Base-by-base conservation (phyloP, 1,140 invertebrate species). In the Drosophila yakuba region DNA sequence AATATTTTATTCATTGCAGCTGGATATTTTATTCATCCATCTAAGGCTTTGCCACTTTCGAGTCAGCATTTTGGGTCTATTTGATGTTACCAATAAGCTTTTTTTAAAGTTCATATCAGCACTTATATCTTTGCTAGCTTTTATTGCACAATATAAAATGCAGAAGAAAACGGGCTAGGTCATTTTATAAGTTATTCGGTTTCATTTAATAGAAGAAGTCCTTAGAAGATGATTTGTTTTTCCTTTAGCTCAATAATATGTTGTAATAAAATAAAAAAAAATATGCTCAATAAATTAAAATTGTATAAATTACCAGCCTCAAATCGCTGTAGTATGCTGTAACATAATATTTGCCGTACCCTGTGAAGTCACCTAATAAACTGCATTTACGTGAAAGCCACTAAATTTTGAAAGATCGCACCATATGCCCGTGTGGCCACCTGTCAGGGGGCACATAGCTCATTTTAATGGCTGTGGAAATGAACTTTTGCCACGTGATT, bases 401-500 rank as follows among this genome's bases (percentile, higher is more conserved):
- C 59, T 74, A 50, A 82, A 73, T 74, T 60, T 64, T 80, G 60
- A 64, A 68, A 54, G 72, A 75, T 63, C 58, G 39, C 48, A 47
- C 61, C 41, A 56, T 67, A 67, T 69, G 67, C 35, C 62, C 66
- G 58, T 32, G 41, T 48, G 67, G 39, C 62, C 63, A 56, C 47
- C 39, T 71, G 67, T 57, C 67, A n/a, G 64, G 54, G 66, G 54
- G 44, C 58, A 59, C 76, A 83, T 83, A 73, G 66, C 61, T 83
- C 62, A 76, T 76, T 80, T 80, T 84, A 83, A 83, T 80, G 80
- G 50, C 64, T 84, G 72, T 68, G 72, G 66, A 84, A 80, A 84
- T 83, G 61, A 84, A 84, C 80, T 83, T 84, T 84, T 59, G 57
- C 77, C 80, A 84, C 80, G 76, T 83, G 71, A 84, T 76, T 84